A percentile compares a stretch with the other conserved stretches of the same genome.
phyloP scores from a whole-genome alignment of 2,113 vertebrate species.

The Eira barbara region DNA sequence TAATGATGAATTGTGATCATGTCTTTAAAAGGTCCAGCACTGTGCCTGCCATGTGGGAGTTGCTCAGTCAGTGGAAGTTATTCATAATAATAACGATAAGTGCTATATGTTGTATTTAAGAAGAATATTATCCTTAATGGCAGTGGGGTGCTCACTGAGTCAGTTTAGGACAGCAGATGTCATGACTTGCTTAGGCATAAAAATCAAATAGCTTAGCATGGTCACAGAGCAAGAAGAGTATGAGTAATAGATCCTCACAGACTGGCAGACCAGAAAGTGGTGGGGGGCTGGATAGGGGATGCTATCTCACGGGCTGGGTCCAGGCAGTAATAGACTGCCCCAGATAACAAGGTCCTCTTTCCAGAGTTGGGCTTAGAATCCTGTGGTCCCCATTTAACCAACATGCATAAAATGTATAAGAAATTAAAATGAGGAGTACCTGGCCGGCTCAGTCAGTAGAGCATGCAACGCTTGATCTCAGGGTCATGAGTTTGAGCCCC shows the following conservation, averaged over 20 bases:
- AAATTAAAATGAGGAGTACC: not conserved
- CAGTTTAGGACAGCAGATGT: not conserved
- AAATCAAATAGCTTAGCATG: not conserved
- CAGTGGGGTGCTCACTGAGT: not conserved
- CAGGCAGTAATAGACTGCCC: not conserved
- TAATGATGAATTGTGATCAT: not conserved
- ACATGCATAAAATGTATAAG: not conserved
- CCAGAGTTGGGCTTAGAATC: not conserved
- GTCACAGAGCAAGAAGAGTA: not conserved
- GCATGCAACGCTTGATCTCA: not conserved
- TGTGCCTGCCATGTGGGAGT: not conserved
- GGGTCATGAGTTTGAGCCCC: not conserved
- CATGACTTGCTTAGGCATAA: not conserved
- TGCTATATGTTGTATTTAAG: not conserved
- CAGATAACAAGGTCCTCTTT: not conserved
- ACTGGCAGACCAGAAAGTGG: not conserved
- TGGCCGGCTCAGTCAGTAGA: not conserved
- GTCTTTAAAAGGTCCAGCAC: not conserved
- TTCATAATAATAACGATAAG: not conserved
- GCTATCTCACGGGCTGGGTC: not conserved
- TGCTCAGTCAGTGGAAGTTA: not conserved
- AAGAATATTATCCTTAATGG: not conserved
- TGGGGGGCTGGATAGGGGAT: not conserved
- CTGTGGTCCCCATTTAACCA: not conserved
- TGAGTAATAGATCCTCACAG: not conserved